Base-by-base conservation (phyloP, 2,888 invertebrate genomes). In the Tryphoninae sp. region DNA sequence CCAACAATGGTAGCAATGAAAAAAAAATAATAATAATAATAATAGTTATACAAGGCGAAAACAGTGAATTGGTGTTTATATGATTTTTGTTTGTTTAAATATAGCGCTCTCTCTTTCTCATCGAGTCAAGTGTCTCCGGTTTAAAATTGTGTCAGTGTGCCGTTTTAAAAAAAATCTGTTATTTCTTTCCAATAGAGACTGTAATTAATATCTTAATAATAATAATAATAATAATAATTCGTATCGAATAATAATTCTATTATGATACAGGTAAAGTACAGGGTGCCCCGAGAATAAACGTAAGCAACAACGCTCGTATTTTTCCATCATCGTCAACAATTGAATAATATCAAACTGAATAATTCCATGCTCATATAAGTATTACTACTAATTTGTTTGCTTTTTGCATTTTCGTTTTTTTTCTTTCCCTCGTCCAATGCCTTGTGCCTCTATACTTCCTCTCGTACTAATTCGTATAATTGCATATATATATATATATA, bases 301-400 rank as follows among this genome's bases (percentile, higher is more conserved):
- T 90, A 91, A 91, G 90, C 91, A 91, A 91, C 90, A 91, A 91
- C 87, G 90, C 88, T 73, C 64, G n/a, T 33, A 51, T 74, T 40
- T 40, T 74, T 73, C 58, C 69, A 80, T 72, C 74, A 81, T 78
- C 76, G 59, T 91, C 88, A 91, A 91, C 91, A 91, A 90, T 90
- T 86, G 86, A 89, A 91, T 91, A 91, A 91, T 91, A 91, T 91
- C 89, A 90, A 91, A 91, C 91, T 90, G 89, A 91, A 91, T 90
- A 90, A 85, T 85, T 84, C 78, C 84, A 83, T 84, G 84, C 81
- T 83, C 84, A 86, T 89, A 82, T 79, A 51, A 33, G 69, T 79
- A 74, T 58, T 58, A 42, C 49, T 67, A 69, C 65, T 72, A 78
- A 62, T 78, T 65, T 71, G 67, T 55, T 55, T 69, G 75, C 65